Base-by-base conservation (phyloP, 2,797 vertebrate species). In the Chromis chromis region DNA sequence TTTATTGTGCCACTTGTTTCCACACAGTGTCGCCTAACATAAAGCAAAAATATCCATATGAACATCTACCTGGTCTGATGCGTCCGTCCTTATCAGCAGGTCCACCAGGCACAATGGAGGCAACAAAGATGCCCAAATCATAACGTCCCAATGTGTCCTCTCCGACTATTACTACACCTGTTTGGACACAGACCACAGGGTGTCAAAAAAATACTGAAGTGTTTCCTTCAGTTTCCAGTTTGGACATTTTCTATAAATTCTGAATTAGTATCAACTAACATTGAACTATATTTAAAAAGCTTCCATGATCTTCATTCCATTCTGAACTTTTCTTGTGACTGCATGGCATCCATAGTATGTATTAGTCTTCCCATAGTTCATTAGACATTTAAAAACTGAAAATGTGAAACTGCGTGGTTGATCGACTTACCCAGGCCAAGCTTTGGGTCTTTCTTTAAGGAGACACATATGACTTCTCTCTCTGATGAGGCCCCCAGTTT, bases 81-180 rank as follows among this genome's bases (percentile, higher is more conserved):
- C 91, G 95, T 85, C 96, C 95, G 42, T 96, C 93, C 83, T 90
- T 95, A 81, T 96, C 96, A 65, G 96, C 97, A 40, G 96, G 96
- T 89, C 96, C 96, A 33, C 96, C 96, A 11, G 96, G 95, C 31
- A 96, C 94, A 79, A 97, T 64, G 33, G 96, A 96, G 64, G 96
- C 95, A 0, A 98, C 94, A 81, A 96, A 98, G 83, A 97, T 95
- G 19, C 97, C 96, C 2, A 97, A 88, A 69, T 96, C 95, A 65
- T 94, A 93, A 74, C 92, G 93, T 4, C 94, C 94, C 27, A 93
- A 74, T 0, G 93, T 92, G 86, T 97, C 96, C 84, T 96, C 96
- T 78, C 96, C 96, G 17, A 96, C 95, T 73, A 97, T 97, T 75
- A 96, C 89, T 74, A 97, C 96, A 70, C 96, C 97, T 98, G 84